A percentile compares a stretch with the other conserved stretches of the same genome.
phyloP scores from a whole-genome alignment of 2,888 invertebrate genomes.

The Magallana nippona region DNA sequence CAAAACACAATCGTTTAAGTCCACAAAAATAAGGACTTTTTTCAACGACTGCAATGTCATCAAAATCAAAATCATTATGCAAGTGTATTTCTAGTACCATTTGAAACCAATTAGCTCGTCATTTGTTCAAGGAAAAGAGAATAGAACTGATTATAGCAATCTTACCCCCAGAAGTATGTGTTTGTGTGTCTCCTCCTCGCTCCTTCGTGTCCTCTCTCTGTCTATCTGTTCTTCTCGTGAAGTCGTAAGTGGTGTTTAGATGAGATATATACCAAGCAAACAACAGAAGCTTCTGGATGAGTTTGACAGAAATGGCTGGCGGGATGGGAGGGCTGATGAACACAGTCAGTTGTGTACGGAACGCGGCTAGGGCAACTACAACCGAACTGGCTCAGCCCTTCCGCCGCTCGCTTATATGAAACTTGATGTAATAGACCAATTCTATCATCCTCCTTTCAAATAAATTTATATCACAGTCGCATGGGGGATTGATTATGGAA shows the following conservation, averaged over 20 bases:
- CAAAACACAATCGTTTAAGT: not conserved
- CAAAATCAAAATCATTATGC: too few relatives aligned
- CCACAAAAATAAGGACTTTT: too few relatives aligned
- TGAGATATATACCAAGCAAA: slow-evolving; percentile 25
- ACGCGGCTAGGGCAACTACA: not conserved
- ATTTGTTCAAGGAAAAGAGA: not conserved
- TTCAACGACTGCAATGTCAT: too few relatives aligned
- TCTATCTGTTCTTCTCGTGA: too few relatives aligned
- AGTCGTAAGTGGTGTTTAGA: not conserved
- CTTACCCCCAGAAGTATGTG: not conserved
- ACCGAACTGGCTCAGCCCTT: not conserved
- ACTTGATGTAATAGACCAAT: too few relatives aligned
- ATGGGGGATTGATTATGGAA: too few relatives aligned
- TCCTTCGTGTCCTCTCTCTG: too few relatives aligned
- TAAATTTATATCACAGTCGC: too few relatives aligned
- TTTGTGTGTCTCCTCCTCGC: not conserved
- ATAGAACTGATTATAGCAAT: not conserved
- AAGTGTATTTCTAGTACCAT: too few relatives aligned
- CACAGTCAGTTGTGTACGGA: slow-evolving; percentile 14
- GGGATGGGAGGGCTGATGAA: slow-evolving; percentile 25
- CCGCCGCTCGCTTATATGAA: too few relatives aligned
- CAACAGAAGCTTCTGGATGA: slow-evolving; percentile 29
- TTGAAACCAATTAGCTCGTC: not conserved
- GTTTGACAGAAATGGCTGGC: slow-evolving; percentile 34
- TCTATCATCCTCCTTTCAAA: too few relatives aligned